Conservation (phyloP, 2,797 vertebrate genomes). For the Sebastes vulpes region DNA sequence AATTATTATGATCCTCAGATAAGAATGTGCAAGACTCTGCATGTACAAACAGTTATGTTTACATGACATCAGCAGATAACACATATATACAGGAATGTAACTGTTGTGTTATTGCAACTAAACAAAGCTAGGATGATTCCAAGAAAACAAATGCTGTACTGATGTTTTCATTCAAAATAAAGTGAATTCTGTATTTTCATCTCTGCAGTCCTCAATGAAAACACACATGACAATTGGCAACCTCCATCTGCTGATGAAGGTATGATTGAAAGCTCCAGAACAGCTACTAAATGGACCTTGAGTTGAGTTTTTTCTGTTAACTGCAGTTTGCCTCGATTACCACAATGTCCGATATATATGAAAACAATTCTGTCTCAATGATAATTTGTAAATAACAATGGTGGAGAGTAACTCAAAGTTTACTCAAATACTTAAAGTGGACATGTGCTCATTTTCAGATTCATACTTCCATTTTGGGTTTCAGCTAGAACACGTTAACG, state of each 20-base stretch:
- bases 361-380: neutral
- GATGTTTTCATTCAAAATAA: too few species aligned
- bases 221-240: neutral
- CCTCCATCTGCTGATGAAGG: neutral
- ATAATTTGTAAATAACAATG: neutral
- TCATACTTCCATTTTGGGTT: neutral
- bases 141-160: too few species aligned
- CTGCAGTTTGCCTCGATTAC: neutral
- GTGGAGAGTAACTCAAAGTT: neutral
- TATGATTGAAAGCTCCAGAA: neutral
- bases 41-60: neutral
- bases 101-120: too few species aligned
- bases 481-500: neutral
- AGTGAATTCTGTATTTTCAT: too few species aligned
- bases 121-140: too few species aligned
- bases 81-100: neutral
- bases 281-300: neutral
- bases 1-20: neutral
- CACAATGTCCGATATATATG: too few species aligned
- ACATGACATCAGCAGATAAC: neutral
- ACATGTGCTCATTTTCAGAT: neutral
- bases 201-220: neutral
- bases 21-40: neutral
- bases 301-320: neutral
- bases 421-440: neutral